Base-by-base conservation (phyloP, 2,113 vertebrate genomes). In the Apaloderma vittatum region DNA sequence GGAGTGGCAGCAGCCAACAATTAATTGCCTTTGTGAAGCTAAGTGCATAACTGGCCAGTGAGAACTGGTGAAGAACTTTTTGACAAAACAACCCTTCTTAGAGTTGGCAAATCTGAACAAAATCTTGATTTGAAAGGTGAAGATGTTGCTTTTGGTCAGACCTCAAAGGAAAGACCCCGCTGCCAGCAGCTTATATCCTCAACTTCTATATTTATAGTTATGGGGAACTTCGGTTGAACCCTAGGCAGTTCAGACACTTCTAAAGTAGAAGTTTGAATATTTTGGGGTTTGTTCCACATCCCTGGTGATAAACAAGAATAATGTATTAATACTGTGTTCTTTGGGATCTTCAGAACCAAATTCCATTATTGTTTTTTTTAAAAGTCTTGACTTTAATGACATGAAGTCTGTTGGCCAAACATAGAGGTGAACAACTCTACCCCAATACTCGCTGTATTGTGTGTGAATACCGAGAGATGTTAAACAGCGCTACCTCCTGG, bases 371-470 rank as follows among this genome's bases (percentile, higher is more conserved):
- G 8, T 19, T 61, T 78, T 72, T 40, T 19, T 40, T 16, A 43
- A 55, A 30, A 36, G 9, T 20, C 6, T 67, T 13, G 12, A 20
- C 16, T 65, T 59, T 6, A 79, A 21, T n/a, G 22, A 26, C 32
- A 21, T 1, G 0, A 2, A 59, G 37, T 46, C 12, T 48, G 37
- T 55, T 68, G 58, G n/a, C 34, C 26, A 16, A 46, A 36, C 54
- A 30, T 1, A 43, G 5, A 22, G 23, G 26, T 30, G 20, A 21
- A 61, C 63, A 57, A 3, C 48, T 9, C 3, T 45, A 11, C 12
- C 4, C 4, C 15, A 32, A 65, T 46, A 30, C 17, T 40, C 8
- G 4, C 37, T 54, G 27, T 22, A 7, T 19, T 34, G 4, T 20
- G 12, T 43, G 51, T 61, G 46, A 76, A 3, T 57, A 34, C 36